Percentiles rank a stretch among this genome's conserved stretches.
Evolutionary conservation across 1,140 invertebrate species (phyloP).

Genomic region (Chironomus tepperi): DNA sequence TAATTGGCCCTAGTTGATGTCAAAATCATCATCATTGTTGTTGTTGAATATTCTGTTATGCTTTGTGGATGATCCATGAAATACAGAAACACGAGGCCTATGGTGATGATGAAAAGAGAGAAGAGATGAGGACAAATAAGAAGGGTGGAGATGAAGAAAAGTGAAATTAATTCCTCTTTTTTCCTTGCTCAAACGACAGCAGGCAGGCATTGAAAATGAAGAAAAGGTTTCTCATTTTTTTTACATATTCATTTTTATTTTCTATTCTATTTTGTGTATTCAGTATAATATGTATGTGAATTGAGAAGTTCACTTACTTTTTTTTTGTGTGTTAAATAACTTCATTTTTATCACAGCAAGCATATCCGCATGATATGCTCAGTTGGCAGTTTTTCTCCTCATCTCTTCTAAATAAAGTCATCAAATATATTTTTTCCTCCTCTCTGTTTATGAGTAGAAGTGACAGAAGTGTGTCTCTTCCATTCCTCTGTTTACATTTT

Average conservation of each 20-base stretch:
- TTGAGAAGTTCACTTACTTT: not conserved
- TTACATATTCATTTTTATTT: too few relatives aligned
- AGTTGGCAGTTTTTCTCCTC: slow-evolving; percentile 18
- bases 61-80: not conserved
- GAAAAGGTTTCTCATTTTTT: too few relatives aligned
- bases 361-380: slow-evolving; percentile 5
- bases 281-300: not conserved
- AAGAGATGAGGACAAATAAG: not conserved
- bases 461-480: not conserved
- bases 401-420: not conserved
- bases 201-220: not conserved
- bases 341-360: slow-evolving; percentile 24
- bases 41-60: not conserved
- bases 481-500: not conserved
- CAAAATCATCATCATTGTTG: slow-evolving; percentile 5
- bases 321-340: slow-evolving; percentile 22
- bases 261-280: too few relatives aligned
- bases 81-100: not conserved
- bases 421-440: too few relatives aligned
- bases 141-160: not conserved
- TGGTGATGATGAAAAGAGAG: not conserved
- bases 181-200: not conserved
- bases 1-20: slow-evolving; percentile 7
- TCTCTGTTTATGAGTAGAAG: not conserved
- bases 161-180: not conserved